Base-by-base conservation (phyloP, 2,888 invertebrate genomes). In the Anorthoa munda region DNA sequence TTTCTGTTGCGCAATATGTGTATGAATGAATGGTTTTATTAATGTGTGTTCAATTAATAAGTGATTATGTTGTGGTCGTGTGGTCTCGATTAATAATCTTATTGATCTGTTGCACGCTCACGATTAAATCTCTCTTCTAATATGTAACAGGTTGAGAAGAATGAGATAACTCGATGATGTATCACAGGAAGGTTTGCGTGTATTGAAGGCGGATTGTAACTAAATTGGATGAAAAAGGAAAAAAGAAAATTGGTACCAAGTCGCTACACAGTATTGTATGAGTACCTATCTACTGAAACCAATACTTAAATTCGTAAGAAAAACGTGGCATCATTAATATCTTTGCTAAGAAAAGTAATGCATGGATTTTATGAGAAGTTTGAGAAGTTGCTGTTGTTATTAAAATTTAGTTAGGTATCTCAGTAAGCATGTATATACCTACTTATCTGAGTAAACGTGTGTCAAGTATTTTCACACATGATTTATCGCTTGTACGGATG, bases 1-100 rank as follows among this genome's bases (percentile, higher is more conserved):
- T 72, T 85, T 77, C 79, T 77, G 75, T 89, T 89, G 75, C 75
- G 73, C 60, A 87, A 82, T 69, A 58, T 67, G 45, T 71, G 60
- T 71, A 82, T 75, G 72, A 75, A 75, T 72, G 69, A 59, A 67
- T 67, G 26, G 63, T 73, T 71, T 75, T 74, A 75, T 83, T 82
- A 72, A 86, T 81, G 31, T 55, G 75, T 79, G 72, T 77, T 70
- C 60, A 70, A 84, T 86, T 79, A 82, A 68, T 61, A 61, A 48
- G 56, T 78, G 71, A 66, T 61, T 72, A 66, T 60, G 61, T 69
- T 66, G 23, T 59, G 26, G 56, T 66, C 56, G 26, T 77, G 58
- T 66, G 66, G 46, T 67, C 59, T 59, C 46, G 64, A 79, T 79
- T 66, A 63, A 66, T 82, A 69, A 78, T 82, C 56, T 63, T 55